Evolutionary conservation across 2,888 invertebrate species (phyloP), one percentile per base, ranked within the genome.

Genomic region (Schrankia costaestrigalis): DNA sequence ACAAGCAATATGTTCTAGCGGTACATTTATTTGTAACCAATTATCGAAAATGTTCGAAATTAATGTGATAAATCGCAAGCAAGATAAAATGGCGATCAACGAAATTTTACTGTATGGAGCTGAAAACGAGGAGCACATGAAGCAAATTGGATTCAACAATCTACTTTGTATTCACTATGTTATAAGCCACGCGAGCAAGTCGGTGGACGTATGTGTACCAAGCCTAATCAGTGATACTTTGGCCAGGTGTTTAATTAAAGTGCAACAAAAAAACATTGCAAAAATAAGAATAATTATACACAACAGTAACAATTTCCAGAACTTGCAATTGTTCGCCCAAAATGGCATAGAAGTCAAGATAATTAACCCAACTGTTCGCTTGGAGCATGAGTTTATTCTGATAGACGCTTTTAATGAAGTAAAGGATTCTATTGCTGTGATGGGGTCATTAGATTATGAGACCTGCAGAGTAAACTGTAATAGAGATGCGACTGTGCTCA

Each of bases 301-400:
- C 41, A 63, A 59, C 33, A 69, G 64, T 34, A 43, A 55, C 1
- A 50, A 71, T 22, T 56, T 54, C 14, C 41, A 56, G 13, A 61
- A 63, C 34, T 42, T 71, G 18, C 45, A 62, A 10, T 39, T 45
- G 21, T 60, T 80, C 11, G 48, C 56, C n/a, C 53, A 64, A 31
- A 46, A 57, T 26, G 74, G 68, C 2, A 69, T 81, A 3, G 64
- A 71, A 45, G 71, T 81, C 8, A 80, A 75, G 46, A 46, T 71
- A 2, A 62, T 77, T 2, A 63, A 49, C 7, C 55, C 70, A 1
- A 17, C 29, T 3, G 63, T 74, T 6, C 59, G 54, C 8, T 41
- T 82, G 30, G 73, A 69, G 41, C 75, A 82, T 25, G 77, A 81
- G 37, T 82, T 81, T 32, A 53, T 78, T 34, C 53, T 84, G 31